Base-by-base conservation (phyloP, 30 jellyfish, hydroid and myxozoan species). In the Cassiopea xamachana region DNA sequence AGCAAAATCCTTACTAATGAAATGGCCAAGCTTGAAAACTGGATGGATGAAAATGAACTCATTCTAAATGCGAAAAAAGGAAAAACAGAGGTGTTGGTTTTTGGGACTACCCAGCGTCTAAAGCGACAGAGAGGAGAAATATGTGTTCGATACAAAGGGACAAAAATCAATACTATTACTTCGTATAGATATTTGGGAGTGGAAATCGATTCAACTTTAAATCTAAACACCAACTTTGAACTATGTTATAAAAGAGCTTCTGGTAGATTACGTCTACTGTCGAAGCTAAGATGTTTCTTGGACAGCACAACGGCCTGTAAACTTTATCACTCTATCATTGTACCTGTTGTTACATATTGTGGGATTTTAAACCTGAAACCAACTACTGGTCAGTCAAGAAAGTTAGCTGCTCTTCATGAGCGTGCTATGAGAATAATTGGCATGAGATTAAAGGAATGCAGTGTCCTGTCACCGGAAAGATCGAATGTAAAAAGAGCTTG, bases 81-180 rank as follows among this genome's bases (percentile, higher is more conserved):
- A 15, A 72, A 84, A 84, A 71, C 92, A 7, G 84, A 84, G 85
- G 85, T 82, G 81, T 47, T 82, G 59, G 78, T 84, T 84, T 84
- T 68, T 84, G 92, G 84, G 85, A 84, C 92, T 84, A 75, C 92
- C 85, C 85, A 84, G 77, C 92, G 85, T 51, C 92, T 71, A 55
- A 84, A 84, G 85, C 79, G 80, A 64, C 76, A 84, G 85, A 70
- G 77, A 39, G 77, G 46, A 7, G 77, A 48, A 45, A 51, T 84
- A 39, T 68, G 76, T 45, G 27, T 84, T 46, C 77, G 62, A 51
- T 68, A 39, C 81, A 82, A 82, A 15, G 90, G 81, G 69, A 46
- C 69, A 10, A 64, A 67, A 82, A 82, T 82, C 14, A 82, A 39
- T 60, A 18, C 69, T 46, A 62, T 70, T 17, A 10, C 81, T 60